phyloP scores from a whole-genome alignment of 2,797 vertebrate species.

The Aplochiton taeniatus region DNA sequence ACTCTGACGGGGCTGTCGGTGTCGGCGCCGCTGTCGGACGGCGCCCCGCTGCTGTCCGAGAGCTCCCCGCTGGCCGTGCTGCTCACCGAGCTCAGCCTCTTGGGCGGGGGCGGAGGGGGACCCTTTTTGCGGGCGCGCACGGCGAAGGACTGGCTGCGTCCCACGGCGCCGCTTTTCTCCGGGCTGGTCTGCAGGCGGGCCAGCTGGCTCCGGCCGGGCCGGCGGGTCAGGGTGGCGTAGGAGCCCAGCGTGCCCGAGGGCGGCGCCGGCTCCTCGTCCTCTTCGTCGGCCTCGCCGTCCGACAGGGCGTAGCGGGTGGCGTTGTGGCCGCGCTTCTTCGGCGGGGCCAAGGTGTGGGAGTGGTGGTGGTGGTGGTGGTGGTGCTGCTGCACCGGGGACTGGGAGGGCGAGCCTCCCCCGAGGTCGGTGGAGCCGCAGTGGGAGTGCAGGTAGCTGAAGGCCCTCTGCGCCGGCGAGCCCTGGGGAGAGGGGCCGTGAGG shows the following conservation, averaged over 20 bases:
- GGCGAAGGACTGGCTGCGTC: constrained; percentile 93
- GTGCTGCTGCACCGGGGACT: not conserved
- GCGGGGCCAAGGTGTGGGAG: constrained; percentile 34
- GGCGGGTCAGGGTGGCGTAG: constrained; percentile 89
- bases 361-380: constrained; percentile 23
- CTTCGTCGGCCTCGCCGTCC: constrained; percentile 86
- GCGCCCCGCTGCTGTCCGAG: constrained; percentile 48
- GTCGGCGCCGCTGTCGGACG: constrained; percentile 22
- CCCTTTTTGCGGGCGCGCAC: constrained; percentile 89
- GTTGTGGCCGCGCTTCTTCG: constrained; percentile 85
- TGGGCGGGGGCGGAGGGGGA: constrained; percentile 89
- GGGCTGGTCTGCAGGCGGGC: constrained; percentile 60
- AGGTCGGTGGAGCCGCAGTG: constrained; percentile 63
- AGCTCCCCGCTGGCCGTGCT: constrained; percentile 62
- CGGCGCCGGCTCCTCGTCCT: constrained; percentile 43
- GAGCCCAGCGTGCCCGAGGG: constrained; percentile 75
- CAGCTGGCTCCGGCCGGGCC: constrained; percentile 82
- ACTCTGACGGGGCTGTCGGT: constrained; percentile 57
- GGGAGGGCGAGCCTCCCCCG: constrained; percentile 10
- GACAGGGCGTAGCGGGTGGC: constrained; percentile 86
- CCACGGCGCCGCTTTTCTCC: constrained; percentile 70
- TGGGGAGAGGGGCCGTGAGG: constrained; percentile 51
- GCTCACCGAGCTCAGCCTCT: constrained; percentile 91
- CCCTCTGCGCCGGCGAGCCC: constrained; percentile 70
- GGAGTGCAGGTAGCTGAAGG: constrained; percentile 78